A percentile compares a stretch with the other conserved stretches of the same genome.
These are phyloP conservation scores for Trinorchestia longiramus DNA, from an alignment of 1,140 invertebrate genomes.

Conservation along the genomic window DNA sequence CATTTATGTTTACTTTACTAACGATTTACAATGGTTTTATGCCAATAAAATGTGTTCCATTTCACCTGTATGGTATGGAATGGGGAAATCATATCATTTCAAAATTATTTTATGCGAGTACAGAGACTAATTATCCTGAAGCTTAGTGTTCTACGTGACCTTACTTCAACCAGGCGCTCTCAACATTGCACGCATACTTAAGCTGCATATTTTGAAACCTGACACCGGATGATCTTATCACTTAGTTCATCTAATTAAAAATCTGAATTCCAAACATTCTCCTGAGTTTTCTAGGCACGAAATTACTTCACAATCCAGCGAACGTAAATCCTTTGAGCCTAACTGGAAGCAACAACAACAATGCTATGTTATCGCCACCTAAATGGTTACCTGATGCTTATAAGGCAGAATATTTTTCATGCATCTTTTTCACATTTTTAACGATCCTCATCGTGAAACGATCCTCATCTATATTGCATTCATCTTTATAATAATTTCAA, in stretches of 20 bases:
- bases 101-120: too few species aligned
- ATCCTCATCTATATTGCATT: too few species aligned
- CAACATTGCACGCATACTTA: background rate
- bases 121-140: too few species aligned
- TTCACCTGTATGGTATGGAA: too few species aligned
- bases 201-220: background rate
- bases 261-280: background rate
- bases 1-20: too few species aligned
- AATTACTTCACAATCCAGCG: background rate
- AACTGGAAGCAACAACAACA: background rate
- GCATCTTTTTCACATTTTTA: too few species aligned
- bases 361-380: background rate
- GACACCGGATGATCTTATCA: background rate
- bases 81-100: too few species aligned
- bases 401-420: background rate
- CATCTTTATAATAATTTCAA: too few species aligned
- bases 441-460: too few species aligned
- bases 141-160: background rate
- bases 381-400: background rate
- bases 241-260: background rate
- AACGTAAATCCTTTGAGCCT: background rate
- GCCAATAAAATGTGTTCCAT: too few species aligned
- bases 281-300: background rate
- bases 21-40: too few species aligned
- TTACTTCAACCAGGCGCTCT: background rate